phyloP scores from a whole-genome alignment of 2,888 invertebrate genomes.

The Euplagia quadripunctaria region DNA sequence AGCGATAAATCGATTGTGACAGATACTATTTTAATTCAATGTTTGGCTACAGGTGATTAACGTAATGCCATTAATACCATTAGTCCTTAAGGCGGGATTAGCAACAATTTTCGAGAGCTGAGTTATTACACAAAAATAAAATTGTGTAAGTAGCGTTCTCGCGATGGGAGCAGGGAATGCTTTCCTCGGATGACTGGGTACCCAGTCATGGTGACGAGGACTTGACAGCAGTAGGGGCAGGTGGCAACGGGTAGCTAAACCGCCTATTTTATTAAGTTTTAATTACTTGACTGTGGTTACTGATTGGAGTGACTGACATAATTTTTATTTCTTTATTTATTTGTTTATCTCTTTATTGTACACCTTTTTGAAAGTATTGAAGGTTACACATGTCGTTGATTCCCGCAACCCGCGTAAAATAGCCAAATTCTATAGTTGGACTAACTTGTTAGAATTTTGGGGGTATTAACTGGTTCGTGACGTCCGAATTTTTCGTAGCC shows the following conservation, averaged over 20 bases:
- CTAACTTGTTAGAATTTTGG: not conserved
- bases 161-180: not conserved
- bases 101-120: not conserved
- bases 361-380: too few relatives aligned
- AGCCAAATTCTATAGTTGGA: not conserved
- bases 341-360: too few relatives aligned
- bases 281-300: too few relatives aligned
- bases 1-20: conserved; percentile 38
- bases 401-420: not conserved
- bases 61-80: not conserved
- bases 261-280: too few relatives aligned
- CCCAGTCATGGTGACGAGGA: not conserved
- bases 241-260: too few relatives aligned
- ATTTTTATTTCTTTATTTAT: too few relatives aligned
- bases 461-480: not conserved
- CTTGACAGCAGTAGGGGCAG: not conserved
- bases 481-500: not conserved
- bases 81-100: not conserved
- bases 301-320: too few relatives aligned
- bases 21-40: conserved; percentile 11
- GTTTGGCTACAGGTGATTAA: not conserved
- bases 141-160: too few relatives aligned
- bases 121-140: too few relatives aligned
- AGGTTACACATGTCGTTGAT: too few relatives aligned
- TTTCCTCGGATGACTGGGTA: not conserved